Evolutionary conservation across 1,140 invertebrate genomes (phyloP), one percentile per base, ranked within the genome.

Genomic region (Drosophila sturtevanti): DNA sequence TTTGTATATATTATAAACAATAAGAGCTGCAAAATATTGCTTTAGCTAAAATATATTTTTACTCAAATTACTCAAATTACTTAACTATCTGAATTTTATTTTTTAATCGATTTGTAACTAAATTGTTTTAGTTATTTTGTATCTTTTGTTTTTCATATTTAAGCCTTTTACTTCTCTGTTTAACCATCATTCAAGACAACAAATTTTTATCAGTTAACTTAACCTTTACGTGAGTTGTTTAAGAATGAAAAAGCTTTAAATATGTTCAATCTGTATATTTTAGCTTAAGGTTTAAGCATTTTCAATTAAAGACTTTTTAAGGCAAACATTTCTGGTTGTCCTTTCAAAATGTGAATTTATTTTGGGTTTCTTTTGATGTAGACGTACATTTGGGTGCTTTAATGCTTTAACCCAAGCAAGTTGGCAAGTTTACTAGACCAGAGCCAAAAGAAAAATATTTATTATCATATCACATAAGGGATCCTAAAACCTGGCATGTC

Each of bases 381-480:
- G 41, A 48, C 4, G 55, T 44, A 65, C 60, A 16, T n/a, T 34
- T 21, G 9, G 10, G 18, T 21, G 18, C 69, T 37, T 44, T 72
- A 63, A 68, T 52, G 51, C 34, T 58, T 35, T 12, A 58, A 35
- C 70, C 55, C 54, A 12, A 48, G 41, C 41, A 48, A 48, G 41
- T 48, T 48, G 41, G 41, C 41, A 48, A 48, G 41, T 48, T 48
- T 56, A 34, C 14, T 34, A 31, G 54, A 34, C 14, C 27, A 35
- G 51, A 59, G 72, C 35, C 14, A 58, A 63, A 63, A 41, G 44
- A 22, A 48, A 76, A 69, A 77, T 70, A 69, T 77, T 63, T 76
- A 76, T 69, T 63, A 37, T 75, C 72, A 68, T 63, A 75, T 63
- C 73, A 75, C 37, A 44, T 63, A 63, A 44, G 34, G 12, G 58